phyloP scores from a whole-genome alignment of 2,797 vertebrate species.

The Picus viridis region DNA sequence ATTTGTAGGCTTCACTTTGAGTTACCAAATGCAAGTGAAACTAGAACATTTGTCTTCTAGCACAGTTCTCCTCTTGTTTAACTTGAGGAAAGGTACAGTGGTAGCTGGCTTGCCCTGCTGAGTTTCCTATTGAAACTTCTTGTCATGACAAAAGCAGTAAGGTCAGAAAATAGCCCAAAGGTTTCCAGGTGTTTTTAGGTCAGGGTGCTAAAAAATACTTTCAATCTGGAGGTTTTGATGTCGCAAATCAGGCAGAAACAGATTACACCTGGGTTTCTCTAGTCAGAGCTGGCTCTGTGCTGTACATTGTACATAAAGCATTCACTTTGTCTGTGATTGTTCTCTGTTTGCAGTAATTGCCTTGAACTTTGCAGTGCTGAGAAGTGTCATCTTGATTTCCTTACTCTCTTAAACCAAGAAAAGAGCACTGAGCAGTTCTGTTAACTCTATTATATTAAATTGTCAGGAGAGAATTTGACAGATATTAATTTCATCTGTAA shows the following conservation, averaged over 20 bases:
- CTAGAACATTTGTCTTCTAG: constrained; percentile 74
- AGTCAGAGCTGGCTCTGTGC: background rate
- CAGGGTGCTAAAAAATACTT: background rate
- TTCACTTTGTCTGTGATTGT: constrained; percentile 4
- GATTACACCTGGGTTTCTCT: background rate
- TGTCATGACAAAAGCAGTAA: background rate
- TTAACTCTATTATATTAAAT: constrained; percentile 81
- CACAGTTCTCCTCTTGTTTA: constrained; percentile 69
- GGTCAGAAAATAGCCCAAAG: constrained; percentile 45
- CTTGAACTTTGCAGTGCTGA: constrained; percentile 18
- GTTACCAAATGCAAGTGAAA: constrained; percentile 79
- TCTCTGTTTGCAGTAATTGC: constrained; percentile 10
- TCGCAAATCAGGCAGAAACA: background rate
- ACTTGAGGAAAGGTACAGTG: constrained; percentile 71
- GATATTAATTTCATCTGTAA: constrained; percentile 87
- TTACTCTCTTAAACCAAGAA: constrained; percentile 41
- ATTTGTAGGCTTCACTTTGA: constrained; percentile 83
- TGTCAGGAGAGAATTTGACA: constrained; percentile 84
- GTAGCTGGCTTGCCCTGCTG: constrained; percentile 70
- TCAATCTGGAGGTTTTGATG: background rate
- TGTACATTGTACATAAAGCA: background rate
- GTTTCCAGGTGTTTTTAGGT: constrained; percentile 31
- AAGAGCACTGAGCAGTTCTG: constrained; percentile 50
- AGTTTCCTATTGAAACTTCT: constrained; percentile 45
- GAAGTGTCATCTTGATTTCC: constrained; percentile 44